Percentiles rank a stretch among this genome's conserved stretches.
These are phyloP conservation scores for Cavia aperea DNA, from an alignment of 2,113 vertebrate species.

Conservation along the genomic window DNA sequence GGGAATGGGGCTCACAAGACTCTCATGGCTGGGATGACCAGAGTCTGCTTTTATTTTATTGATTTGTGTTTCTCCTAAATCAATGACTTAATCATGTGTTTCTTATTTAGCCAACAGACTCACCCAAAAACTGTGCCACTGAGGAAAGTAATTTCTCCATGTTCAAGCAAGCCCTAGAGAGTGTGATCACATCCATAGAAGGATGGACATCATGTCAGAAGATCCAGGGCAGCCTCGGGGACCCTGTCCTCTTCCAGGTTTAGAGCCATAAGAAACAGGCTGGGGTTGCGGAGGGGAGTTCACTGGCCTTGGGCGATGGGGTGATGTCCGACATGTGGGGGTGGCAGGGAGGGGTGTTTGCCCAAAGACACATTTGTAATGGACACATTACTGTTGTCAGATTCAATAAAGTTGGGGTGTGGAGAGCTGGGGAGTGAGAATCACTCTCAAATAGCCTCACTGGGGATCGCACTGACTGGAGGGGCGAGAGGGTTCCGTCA, in stretches of 20 bases:
- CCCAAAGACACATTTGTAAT: constrained; percentile 15
- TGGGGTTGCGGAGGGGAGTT: neutral
- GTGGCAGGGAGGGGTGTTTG: too few relatives aligned
- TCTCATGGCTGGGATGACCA: neutral
- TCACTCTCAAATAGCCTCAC: neutral
- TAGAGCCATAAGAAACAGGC: neutral
- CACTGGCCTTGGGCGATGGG: neutral
- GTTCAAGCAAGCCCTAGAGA: constrained; percentile 54
- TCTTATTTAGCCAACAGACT: constrained; percentile 48
- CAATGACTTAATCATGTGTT: constrained; percentile 6
- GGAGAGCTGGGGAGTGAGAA: neutral
- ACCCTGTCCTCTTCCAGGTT: neutral
- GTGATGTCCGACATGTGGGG: neutral
- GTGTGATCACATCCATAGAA: constrained; percentile 34
- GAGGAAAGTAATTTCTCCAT: constrained; percentile 43
- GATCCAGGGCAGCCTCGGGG: neutral
- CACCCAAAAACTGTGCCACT: constrained; percentile 27
- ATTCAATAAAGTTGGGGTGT: constrained; percentile 38
- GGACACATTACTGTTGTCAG: neutral
- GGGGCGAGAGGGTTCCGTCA: neutral
- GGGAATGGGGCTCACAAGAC: neutral
- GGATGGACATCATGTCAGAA: constrained; percentile 49
- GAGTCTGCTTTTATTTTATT: neutral
- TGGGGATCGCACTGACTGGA: neutral
- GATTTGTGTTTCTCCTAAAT: constrained; percentile 10